Evolutionary conservation across 2,797 vertebrate species (phyloP), one percentile per base, ranked within the genome.

Genomic region (Pipistrellus nathusii): DNA sequence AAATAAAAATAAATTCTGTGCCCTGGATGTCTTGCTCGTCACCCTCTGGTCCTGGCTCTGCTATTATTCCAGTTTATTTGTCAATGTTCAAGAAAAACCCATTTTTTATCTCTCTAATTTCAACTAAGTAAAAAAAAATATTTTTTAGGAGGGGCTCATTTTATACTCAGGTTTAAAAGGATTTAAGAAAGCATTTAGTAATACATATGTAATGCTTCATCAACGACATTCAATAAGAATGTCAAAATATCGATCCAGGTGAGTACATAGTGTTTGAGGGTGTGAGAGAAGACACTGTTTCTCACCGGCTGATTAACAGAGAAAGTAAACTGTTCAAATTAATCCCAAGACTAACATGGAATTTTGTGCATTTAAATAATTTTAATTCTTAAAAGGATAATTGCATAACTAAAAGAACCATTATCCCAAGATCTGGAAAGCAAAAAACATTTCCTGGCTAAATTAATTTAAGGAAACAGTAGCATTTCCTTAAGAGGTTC

Each of bases 321-420:
- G 17, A 93, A 72, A 75, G 25, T 38, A 71, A 93, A 89, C 30
- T 84, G 25, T n/a, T 4, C 35, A 69, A 93, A 85, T 91, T 80
- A 78, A 68, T 77, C 85, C 64, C 85, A 86, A 91, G 23, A 4
- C 44, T 51, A 96, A 95, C 68, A 94, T 68, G 94, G 82, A 95
- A 97, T 97, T 97, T 88, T 95, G 44, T 97, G 95, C 76, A 96
- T 64, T 95, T 97, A 97, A 95, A 78, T 95, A 97, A 94, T 92
- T 97, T 97, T 88, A 97, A 95, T 96, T 96, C 98, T 88, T 97
- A 92, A 95, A 97, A 97, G 57, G 85, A 97, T 84, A 97, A 96
- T 69, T 96, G 90, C 73, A 94, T 94, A 97, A 97, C 93, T 92
- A 96, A 96, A 46, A 97, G 82, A 98, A 97, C 73, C 20, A 75